Conservation (phyloP, 2,888 invertebrate genomes). For the Congeria kusceri region DNA sequence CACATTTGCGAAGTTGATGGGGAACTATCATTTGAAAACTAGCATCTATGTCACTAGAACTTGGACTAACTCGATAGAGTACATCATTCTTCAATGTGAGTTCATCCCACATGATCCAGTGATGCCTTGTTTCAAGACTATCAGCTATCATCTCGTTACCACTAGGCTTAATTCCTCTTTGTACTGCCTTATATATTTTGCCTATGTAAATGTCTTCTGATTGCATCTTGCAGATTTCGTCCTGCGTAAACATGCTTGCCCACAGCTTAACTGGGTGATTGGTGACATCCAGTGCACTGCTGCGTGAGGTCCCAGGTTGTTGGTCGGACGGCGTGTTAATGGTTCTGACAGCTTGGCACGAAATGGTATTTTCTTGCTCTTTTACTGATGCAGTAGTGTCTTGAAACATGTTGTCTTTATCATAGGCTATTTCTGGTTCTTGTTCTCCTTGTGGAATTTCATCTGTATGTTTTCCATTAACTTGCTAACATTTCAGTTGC, state of each 20-base stretch:
- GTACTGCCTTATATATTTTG: background rate
- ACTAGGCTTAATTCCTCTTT: background rate
- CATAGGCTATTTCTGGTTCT: too few relatives aligned
- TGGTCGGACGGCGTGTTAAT: background rate
- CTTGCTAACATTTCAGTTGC: background rate
- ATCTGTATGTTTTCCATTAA: background rate
- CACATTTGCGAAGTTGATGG: background rate
- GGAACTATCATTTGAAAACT: background rate
- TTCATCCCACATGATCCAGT: background rate
- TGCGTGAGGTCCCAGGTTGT: background rate
- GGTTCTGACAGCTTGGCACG: background rate
- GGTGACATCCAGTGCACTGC: too few relatives aligned
- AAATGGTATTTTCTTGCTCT: too few relatives aligned
- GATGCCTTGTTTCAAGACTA: slow-evolving; percentile 6
- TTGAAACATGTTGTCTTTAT: too few relatives aligned
- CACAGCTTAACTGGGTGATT: background rate
- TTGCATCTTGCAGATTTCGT: background rate
- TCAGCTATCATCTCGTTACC: background rate
- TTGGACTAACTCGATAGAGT: background rate
- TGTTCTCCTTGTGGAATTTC: too few relatives aligned
- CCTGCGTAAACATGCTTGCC: background rate
- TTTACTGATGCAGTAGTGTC: too few relatives aligned
- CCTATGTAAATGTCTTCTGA: background rate
- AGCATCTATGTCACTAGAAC: background rate
- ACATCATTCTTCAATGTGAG: background rate